Conservation (phyloP, 2,113 vertebrate species). For the Percina caprodes region DNA sequence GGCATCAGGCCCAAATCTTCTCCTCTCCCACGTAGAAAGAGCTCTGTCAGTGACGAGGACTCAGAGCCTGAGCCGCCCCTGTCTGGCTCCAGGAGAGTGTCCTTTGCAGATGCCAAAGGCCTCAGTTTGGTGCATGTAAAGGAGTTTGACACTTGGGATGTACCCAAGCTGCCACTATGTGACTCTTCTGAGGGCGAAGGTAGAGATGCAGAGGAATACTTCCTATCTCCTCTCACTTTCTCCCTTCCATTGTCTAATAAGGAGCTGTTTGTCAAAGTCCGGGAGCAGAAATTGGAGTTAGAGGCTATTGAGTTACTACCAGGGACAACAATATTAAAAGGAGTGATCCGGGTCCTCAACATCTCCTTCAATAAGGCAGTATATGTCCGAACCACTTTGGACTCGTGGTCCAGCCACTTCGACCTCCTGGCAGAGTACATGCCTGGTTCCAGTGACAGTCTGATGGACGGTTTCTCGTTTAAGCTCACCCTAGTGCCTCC, state of each 20-base stretch:
- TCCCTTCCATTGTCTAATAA: constrained; percentile 82
- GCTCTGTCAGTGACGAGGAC: constrained; percentile 74
- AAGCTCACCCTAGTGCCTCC: constrained; percentile 91
- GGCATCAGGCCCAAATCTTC: constrained; percentile 81
- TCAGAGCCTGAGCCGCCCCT: constrained; percentile 62
- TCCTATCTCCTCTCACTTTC: constrained; percentile 86
- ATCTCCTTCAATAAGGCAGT: constrained; percentile 91
- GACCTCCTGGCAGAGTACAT: constrained; percentile 93
- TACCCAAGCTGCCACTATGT: constrained; percentile 69
- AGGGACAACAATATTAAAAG: constrained; percentile 87
- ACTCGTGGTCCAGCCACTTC: constrained; percentile 91
- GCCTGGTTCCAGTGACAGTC: constrained; percentile 86
- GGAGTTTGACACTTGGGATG: constrained; percentile 90
- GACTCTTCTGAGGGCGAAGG: constrained; percentile 67
- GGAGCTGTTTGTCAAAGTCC: constrained; percentile 85
- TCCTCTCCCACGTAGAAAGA: constrained; percentile 78
- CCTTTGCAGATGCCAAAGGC: constrained; percentile 94
- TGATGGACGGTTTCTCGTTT: constrained; percentile 92
- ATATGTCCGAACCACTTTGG: constrained; percentile 90
- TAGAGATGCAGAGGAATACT: constrained; percentile 84
- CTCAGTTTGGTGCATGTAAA: constrained; percentile 93
- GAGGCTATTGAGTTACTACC: constrained; percentile 88
- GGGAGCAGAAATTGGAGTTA: constrained; percentile 87
- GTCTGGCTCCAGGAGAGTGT: constrained; percentile 88
- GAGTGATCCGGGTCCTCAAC: constrained; percentile 92